Conservation (phyloP, 2,797 vertebrate species). For the Miichthys miiuy region DNA sequence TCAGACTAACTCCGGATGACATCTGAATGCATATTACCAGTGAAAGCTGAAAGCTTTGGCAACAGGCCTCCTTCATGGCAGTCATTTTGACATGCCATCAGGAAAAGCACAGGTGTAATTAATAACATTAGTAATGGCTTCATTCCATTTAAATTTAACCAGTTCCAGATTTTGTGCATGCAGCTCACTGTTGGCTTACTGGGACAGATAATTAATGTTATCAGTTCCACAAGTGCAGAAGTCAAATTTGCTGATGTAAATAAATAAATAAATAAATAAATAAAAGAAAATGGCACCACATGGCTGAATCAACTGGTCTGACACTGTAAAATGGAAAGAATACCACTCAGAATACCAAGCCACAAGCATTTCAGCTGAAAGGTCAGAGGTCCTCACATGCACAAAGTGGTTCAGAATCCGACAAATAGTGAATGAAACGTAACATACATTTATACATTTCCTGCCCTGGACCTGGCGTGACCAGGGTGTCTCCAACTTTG, state of each 20-base stretch:
- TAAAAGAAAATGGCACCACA: not conserved
- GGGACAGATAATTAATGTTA: constrained; percentile 9
- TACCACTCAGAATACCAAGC: too few species aligned
- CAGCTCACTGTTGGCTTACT: not conserved
- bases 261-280: not conserved
- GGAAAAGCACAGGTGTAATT: constrained; percentile 17
- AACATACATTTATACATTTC: too few species aligned
- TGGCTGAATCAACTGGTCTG: not conserved
- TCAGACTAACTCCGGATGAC: not conserved
- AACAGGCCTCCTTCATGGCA: not conserved
- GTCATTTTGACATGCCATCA: not conserved
- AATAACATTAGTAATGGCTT: constrained; percentile 29
- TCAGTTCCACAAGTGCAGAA: constrained; percentile 21
- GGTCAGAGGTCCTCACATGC: too few species aligned
- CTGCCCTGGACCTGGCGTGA: too few species aligned
- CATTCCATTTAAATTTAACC: not conserved
- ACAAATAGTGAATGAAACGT: too few species aligned
- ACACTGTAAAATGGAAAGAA: too few species aligned
- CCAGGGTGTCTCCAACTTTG: too few species aligned
- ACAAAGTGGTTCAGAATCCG: too few species aligned
- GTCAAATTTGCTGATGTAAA: not conserved
- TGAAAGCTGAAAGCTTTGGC: not conserved
- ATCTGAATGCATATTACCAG: not conserved
- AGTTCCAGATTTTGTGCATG: not conserved
- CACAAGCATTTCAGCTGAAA: too few species aligned